A percentile compares a stretch with the other conserved stretches of the same genome.
Conservation (phyloP, 2,797 vertebrate genomes). For the Enteromius argenteus region DNA sequence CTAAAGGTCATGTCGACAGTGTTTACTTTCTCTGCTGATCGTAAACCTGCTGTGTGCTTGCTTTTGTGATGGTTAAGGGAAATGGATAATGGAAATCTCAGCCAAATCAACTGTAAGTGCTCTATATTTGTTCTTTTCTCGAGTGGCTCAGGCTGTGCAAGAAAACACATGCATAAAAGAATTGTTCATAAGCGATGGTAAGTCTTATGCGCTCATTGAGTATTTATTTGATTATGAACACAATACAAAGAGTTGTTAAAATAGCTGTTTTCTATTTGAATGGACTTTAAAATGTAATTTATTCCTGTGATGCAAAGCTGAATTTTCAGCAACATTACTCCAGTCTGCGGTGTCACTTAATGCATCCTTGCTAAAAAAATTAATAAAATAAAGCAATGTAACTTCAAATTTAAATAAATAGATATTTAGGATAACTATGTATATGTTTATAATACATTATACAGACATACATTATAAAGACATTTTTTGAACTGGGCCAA, state of each 20-base stretch:
- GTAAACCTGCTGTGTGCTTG: conserved; percentile 21
- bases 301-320: neutral
- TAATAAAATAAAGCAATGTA: neutral
- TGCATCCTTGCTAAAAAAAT: neutral
- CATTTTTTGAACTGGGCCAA: neutral
- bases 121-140: neutral
- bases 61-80: neutral
- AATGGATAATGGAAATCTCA: neutral
- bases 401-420: neutral
- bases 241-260: neutral
- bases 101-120: conserved; percentile 3
- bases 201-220: neutral
- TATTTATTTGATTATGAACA: neutral
- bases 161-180: neutral
- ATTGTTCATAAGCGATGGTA: neutral
- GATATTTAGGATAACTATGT: neutral
- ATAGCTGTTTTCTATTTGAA: neutral
- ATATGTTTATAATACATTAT: neutral
- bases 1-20: conserved; percentile 13
- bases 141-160: neutral
- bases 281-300: neutral
- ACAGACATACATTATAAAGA: neutral
- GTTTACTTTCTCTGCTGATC: conserved; percentile 8
- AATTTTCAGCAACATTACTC: neutral
- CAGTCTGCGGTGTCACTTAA: neutral